Evolutionary conservation across 2,888 invertebrate species (phyloP).

Genomic region (Coelogynopora nodosa): DNA sequence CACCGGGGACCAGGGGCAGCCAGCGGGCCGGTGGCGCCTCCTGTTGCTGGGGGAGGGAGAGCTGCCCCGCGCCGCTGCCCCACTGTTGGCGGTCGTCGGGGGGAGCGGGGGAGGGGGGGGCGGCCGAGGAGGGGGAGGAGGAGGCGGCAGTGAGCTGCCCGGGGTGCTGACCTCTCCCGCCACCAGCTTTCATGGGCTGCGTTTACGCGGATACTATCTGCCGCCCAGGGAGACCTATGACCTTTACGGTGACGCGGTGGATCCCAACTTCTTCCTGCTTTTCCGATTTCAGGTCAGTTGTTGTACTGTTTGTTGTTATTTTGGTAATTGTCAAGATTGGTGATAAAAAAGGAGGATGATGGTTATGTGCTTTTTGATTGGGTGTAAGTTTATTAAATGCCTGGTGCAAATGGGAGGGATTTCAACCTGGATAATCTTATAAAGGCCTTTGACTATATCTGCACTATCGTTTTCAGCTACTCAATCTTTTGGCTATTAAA

Average conservation of each 20-base stretch:
- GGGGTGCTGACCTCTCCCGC: not conserved
- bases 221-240: not conserved
- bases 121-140: not conserved
- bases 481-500: too few relatives aligned
- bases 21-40: conserved; percentile 57
- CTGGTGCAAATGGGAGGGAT: too few relatives aligned
- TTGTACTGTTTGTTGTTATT: not conserved
- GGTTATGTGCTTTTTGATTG: not conserved
- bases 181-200: not conserved
- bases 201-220: not conserved
- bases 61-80: not conserved
- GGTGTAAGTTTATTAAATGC: too few relatives aligned
- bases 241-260: not conserved
- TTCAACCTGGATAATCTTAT: too few relatives aligned
- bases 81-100: not conserved
- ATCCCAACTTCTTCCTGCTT: not conserved
- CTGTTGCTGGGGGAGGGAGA: conserved; percentile 55
- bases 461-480: too few relatives aligned
- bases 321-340: too few relatives aligned
- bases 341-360: too few relatives aligned
- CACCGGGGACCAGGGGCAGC: conserved; percentile 54
- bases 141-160: not conserved
- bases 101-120: too few relatives aligned
- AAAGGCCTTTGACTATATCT: too few relatives aligned
- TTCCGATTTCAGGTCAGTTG: not conserved